Conservation (phyloP, 2,888 invertebrate species). For the Cremastinae sp. region DNA sequence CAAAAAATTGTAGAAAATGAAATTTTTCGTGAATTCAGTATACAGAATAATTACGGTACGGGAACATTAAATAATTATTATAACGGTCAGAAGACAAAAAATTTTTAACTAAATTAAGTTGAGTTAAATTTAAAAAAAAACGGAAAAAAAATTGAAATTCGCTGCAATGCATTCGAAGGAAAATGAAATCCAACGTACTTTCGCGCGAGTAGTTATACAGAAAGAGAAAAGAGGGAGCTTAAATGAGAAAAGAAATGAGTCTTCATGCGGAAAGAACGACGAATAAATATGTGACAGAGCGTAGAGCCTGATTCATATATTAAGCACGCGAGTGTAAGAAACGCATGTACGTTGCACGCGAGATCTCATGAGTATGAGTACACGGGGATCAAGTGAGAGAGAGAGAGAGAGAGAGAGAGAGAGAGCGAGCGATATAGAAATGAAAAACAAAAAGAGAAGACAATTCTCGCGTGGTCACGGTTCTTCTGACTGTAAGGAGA, state of each 20-base stretch:
- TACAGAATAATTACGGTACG: no score
- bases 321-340: slow-evolving; percentile 24
- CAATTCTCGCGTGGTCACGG: slow-evolving; percentile 41
- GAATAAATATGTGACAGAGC: slow-evolving; percentile 21
- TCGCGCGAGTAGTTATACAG: neutral
- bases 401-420: slow-evolving; percentile 15
- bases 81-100: no score
- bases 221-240: neutral
- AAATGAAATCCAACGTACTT: neutral
- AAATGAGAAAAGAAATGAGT: neutral
- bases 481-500: slow-evolving; percentile 9
- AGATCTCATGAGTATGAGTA: neutral
- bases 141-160: no score
- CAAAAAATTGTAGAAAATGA: no score
- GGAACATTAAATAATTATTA: no score
- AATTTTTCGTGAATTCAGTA: no score
- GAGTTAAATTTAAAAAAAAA: no score
- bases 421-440: no score
- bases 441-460: no score
- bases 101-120: no score
- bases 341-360: slow-evolving; percentile 17
- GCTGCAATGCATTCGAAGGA: neutral
- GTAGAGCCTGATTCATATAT: slow-evolving; percentile 17
- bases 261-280: slow-evolving; percentile 7
- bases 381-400: neutral